Base-by-base conservation (phyloP, 2,888 invertebrate genomes). In the Drosophila basisetae region DNA sequence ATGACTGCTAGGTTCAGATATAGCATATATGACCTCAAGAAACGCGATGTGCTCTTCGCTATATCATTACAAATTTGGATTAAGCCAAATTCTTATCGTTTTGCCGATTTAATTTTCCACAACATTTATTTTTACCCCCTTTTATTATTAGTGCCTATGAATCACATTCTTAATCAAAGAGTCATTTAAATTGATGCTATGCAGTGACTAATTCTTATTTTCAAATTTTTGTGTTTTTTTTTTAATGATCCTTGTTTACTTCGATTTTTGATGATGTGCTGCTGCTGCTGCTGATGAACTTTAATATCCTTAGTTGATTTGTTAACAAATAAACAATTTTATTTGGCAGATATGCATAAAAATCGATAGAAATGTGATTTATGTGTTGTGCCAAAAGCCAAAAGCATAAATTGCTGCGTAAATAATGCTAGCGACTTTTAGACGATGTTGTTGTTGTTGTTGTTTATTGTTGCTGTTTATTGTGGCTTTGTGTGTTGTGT, bases 331-430 rank as follows among this genome's bases (percentile, higher is more conserved):
- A 47, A 37, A 66, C 16, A 50, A 28, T 10, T 50, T 50, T 28
- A 16, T 11, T 43, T 31, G 31, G 41, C 50, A 25, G 33, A 69
- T 59, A 39, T 43, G 64, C 28, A 70, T 58, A 67, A 68, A 68
- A 73, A 70, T 78, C 55, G 37, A 71, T 39, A 58, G 68, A 55
- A 65, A 73, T 64, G 55, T 68, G 63, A 67, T 68, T 65, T 55
- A 75, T 70, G 69, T 50, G 56, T 58, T 61, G 52, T 41, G 63
- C 63, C 55, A 52, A 25, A 47, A 52, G 65, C 49, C 37, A 31
- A 58, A 68, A 52, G 43, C 41, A 56, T 39, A 39, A 64, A 63
- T 61, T 69, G 68, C 70, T 70, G 75, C 84, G 84, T 67, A 82
- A 68, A 76, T 73, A 28, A 39, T 39, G 22, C 28, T 59, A 49